Conservation (phyloP, 2,113 vertebrate genomes). For the Dinomys branickii region DNA sequence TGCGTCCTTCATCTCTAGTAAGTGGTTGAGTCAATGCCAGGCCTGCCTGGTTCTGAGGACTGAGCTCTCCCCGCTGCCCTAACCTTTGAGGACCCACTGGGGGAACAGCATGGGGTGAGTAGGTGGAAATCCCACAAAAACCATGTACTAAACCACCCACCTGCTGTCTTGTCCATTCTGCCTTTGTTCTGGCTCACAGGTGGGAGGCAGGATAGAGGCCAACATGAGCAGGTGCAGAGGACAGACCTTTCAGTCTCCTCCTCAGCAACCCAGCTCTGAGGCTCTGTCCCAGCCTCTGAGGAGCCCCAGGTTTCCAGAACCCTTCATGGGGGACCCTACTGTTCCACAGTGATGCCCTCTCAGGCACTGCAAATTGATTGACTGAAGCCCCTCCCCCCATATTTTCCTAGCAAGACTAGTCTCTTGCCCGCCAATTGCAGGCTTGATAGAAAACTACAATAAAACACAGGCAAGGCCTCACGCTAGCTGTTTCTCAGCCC, state of each 20-base stretch:
- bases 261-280: neutral
- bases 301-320: neutral
- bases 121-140: neutral
- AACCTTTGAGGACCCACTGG: neutral
- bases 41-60: neutral
- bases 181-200: neutral
- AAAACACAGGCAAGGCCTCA: neutral
- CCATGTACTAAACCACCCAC: fast-evolving
- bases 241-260: neutral
- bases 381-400: neutral
- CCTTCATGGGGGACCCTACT: neutral
- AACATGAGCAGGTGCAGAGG: neutral
- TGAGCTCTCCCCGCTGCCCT: neutral
- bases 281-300: neutral
- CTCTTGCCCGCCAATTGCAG: neutral
- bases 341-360: neutral
- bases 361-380: neutral
- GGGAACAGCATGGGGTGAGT: no score
- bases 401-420: neutral
- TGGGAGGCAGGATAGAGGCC: neutral
- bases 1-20: neutral
- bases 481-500: neutral
- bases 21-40: neutral
- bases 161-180: neutral
- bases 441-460: neutral